A percentile compares a stretch with the other conserved stretches of the same genome.
These are phyloP conservation scores for Cyanoramphus novaezelandiae DNA, from an alignment of 2,113 vertebrate species.

Conservation along the genomic window DNA sequence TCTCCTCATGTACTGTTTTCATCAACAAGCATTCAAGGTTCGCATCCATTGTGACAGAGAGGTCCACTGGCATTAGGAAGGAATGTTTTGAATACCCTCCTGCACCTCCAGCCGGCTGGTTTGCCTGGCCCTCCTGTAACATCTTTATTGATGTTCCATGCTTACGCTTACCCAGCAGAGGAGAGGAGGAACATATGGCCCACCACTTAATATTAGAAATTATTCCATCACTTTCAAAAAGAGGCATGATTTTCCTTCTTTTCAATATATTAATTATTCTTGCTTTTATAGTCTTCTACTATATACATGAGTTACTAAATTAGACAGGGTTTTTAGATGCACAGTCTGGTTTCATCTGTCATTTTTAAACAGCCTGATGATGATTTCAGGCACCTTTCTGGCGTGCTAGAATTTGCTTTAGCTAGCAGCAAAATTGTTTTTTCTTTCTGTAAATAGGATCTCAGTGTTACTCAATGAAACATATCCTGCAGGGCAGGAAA, in stretches of 20 bases:
- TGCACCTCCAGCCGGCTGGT: background rate
- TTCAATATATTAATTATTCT: slow-evolving; percentile 41
- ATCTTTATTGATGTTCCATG: background rate
- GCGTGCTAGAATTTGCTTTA: background rate
- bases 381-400: slow-evolving; percentile 29
- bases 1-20: background rate
- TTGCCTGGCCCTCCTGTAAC: background rate
- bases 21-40: background rate
- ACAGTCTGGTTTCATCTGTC: slow-evolving; percentile 47
- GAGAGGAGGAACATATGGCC: slow-evolving; percentile 43
- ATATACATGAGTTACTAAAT: slow-evolving; percentile 14
- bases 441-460: slow-evolving; percentile 25
- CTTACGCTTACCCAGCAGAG: background rate
- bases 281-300: slow-evolving; percentile 8
- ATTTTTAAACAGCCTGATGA: slow-evolving; percentile 44
- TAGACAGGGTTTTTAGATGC: slow-evolving; percentile 31
- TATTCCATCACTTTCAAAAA: slow-evolving; percentile 19
- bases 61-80: background rate
- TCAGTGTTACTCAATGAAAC: background rate
- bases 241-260: background rate
- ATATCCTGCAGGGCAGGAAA: slow-evolving; percentile 43
- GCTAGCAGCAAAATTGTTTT: slow-evolving; percentile 6
- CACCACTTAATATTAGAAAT: slow-evolving; percentile 47
- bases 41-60: background rate
- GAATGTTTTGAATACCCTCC: background rate